These are phyloP conservation scores for Lethrus apterus DNA, from an alignment of 1,140 invertebrate species.

Conservation along the genomic window DNA sequence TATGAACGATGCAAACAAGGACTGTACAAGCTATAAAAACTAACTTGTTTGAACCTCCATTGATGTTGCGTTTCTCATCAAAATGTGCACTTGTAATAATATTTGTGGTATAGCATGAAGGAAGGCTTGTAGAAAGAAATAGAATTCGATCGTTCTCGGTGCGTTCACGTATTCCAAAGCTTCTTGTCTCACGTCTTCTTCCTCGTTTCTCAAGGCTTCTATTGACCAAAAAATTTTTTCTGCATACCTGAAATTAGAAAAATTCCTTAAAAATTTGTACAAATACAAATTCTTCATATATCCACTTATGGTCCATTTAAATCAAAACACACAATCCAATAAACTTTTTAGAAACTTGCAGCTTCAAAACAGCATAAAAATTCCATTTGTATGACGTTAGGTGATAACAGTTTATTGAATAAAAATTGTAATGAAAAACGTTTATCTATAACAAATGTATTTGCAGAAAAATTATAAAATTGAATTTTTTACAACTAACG, in stretches of 20 bases:
- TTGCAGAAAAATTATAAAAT: no score
- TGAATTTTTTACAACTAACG: no score
- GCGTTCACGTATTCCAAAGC: slow-evolving; percentile 46
- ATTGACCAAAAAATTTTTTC: slow-evolving; percentile 62
- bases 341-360: no score
- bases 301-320: no score
- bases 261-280: no score
- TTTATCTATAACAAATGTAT: no score
- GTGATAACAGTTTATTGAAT: no score
- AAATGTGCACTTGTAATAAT: slow-evolving; percentile 53
- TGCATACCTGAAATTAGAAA: slow-evolving; percentile 46
- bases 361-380: no score
- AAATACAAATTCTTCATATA: no score
- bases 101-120: slow-evolving; percentile 64
- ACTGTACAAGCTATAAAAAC: slow-evolving; percentile 14
- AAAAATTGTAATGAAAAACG: no score
- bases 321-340: no score
- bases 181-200: slow-evolving; percentile 50
- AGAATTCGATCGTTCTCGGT: slow-evolving; percentile 60
- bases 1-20: background rate
- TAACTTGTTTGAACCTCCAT: slow-evolving; percentile 33
- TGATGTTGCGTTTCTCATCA: slow-evolving; percentile 45
- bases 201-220: slow-evolving; percentile 52
- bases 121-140: slow-evolving; percentile 67
- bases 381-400: no score